A percentile compares a stretch with the other conserved stretches of the same genome.
Conservation (phyloP, 2,797 vertebrate species). For the Liparis tanakae region DNA sequence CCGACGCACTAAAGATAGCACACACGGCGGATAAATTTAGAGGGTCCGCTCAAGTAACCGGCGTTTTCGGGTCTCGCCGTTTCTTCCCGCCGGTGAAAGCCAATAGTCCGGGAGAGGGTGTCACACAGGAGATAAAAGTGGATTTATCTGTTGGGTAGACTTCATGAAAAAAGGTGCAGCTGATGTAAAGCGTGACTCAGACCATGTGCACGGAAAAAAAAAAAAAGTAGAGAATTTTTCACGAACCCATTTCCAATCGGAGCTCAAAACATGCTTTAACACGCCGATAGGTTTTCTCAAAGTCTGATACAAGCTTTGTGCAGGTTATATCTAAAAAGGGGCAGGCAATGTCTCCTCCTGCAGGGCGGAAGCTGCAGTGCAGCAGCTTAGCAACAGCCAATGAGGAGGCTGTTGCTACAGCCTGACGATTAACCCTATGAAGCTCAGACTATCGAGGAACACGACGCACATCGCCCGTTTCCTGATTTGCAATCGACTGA, state of each 20-base stretch:
- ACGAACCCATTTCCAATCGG: not conserved
- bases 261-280: constrained; percentile 4
- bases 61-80: constrained; percentile 63
- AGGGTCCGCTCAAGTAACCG: constrained; percentile 66
- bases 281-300: not conserved
- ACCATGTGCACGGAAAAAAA: not conserved
- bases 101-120: constrained; percentile 14
- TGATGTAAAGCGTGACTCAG: not conserved
- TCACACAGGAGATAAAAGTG: not conserved
- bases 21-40: constrained; percentile 73
- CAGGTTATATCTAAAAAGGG: constrained; percentile 10
- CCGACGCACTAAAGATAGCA: constrained; percentile 75
- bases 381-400: constrained; percentile 64
- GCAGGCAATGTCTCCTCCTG: constrained; percentile 75
- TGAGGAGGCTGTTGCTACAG: constrained; percentile 71
- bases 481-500: constrained; percentile 7
- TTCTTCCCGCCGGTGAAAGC: constrained; percentile 38
- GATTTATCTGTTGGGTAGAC: not conserved
- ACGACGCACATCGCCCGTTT: not conserved
- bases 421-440: constrained; percentile 63
- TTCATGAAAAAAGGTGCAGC: not conserved
- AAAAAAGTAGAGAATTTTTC: not conserved
- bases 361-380: constrained; percentile 56
- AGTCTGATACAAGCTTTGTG: constrained; percentile 1
- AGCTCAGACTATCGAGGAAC: constrained; percentile 11